Base-by-base conservation (phyloP, 2,888 invertebrate species). In the Eledona agricola region DNA sequence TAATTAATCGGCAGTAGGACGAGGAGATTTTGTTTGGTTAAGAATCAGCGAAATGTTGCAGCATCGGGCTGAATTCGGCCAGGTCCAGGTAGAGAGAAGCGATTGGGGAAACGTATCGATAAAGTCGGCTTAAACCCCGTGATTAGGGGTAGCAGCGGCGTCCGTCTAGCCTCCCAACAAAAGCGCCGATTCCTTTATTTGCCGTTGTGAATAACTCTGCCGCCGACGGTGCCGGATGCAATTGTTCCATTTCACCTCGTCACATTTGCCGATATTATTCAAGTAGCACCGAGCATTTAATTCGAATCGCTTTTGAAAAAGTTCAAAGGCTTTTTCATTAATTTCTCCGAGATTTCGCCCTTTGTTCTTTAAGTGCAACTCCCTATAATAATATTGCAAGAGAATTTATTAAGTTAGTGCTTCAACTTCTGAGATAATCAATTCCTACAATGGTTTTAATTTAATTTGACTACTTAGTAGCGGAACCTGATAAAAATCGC, bases 181-280 rank as follows among this genome's bases (percentile, higher is more conserved):
- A 55, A 38, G 23, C 9, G 13, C 34, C 37, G 19, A 38, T 49
- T 50, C 54, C 50, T 54, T 54, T 50, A 54, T 54, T 49, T 54
- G 52, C 49, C 37, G 42, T 28, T 37, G 16, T 56, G 56, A 56
- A 56, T 53, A 56, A 56, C 50, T 52, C 40, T 40, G 42, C 51
- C 57, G 53, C 53, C 50, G 47, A 43, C 38, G 56, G 56, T 52
- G 56, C 49, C 29, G 43, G 51, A 37, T 43, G 50, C 49, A 38
- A 54, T 57, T 54, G 57, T 57, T 38, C 50, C 29, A 28, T 35
- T 57, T 57, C 57, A 57, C 50, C 52, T 56, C 49, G 38, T 46
- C 51, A 57, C 57, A 57, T 57, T 57, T 57, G 49, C 43, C 43
- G 47, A 53, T 50, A 50, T n/a, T n/a, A n/a, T 54, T 50, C 51